Base-by-base conservation (phyloP, 2,797 vertebrate genomes). In the Acrossocheilus fasciatus region DNA sequence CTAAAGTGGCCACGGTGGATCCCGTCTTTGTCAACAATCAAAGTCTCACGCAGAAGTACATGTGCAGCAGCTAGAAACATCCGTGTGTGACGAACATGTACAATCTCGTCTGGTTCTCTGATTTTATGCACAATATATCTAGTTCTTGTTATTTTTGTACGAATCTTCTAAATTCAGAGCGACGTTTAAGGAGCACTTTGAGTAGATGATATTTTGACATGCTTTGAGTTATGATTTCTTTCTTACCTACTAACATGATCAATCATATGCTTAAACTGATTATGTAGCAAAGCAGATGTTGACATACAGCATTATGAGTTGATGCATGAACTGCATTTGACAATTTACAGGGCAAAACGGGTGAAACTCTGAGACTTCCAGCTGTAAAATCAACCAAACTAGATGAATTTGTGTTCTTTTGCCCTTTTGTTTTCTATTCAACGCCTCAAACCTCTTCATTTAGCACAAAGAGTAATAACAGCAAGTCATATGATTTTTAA, bases 1-100 rank as follows among this genome's bases (percentile, higher is more conserved):
- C 97, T 90, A 98, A 97, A 94, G 97, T 98, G 95, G 97, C 98
- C 90, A 96, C 97, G 54, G 93, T 98, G 96, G 98, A 98, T 93
- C 97, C 98, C 1, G 90, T 95, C n/a, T 98, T 97, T 86, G 92
- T 97, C 92, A 95, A 95, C 93, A 95, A 94, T 92, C 97, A 97
- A 90, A 96, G 95, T 91, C 91, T 96, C 89, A 90, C 95, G 88
- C 95, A 96, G 91, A 97, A 95, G 92, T 95, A 95, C 86, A 92
- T 91, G 92, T 93, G 92, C 77, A 97, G 94, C 95, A 95, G 94
- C 92, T 97, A 93, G 95, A 90, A 92, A 0, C 34, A n/a, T 87
- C 79, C 74, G 75, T 70, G 47, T 89, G 23, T 90, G 89, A 78
- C 82, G 89, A 92, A 92, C 93, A 86, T 11, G 91, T 92, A 92